Evolutionary conservation across 2,113 vertebrate genomes (phyloP), one percentile per base, ranked within the genome.

Genomic region (Osmerus mordax): DNA sequence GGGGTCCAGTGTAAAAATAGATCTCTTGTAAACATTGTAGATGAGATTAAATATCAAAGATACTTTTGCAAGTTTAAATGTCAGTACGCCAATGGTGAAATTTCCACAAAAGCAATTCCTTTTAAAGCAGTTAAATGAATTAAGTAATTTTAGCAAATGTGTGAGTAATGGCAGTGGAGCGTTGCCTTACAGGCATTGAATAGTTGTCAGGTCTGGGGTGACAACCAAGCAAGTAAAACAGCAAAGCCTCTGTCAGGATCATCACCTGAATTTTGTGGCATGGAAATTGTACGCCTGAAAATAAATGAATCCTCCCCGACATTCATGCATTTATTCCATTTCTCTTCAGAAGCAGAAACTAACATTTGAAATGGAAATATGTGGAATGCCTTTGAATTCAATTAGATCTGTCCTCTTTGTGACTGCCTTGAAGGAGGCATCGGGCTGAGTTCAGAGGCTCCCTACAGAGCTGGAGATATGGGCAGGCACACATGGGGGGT

Each of bases 281-380:
- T 58, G 41, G 36, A 68, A 69, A 23, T 64, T 69, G 71, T 5
- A 59, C 25, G 18, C 61, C 32, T 76, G 63, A 53, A 47, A 65
- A 65, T 18, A 72, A 60, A 32, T 56, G 47, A 28, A 69, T 61
- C 63, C 36, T 59, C 19, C 58, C 21, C 16, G 66, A 63, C 66
- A 71, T 74, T 75, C 72, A 74, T 78, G 63, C 69, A 76, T 76
- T 52, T 65, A 47, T 83, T 75, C 70, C 68, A 71, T 78, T 67
- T 55, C 9, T 79, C 58, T 65, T 16, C 51, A 32, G 61, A 55
- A 60, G 63, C 41, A 67, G 47, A 53, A 69, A 71, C 69, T 63
- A 63, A 75, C 18, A 78, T 78, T 80, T 79, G 74, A 86, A 85
- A 81, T 86, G 77, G 74, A 84, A 89, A 89, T 79, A 70, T 59